Evolutionary conservation across 2,113 vertebrate genomes (phyloP).

Genomic region (Pitta sordida): DNA sequence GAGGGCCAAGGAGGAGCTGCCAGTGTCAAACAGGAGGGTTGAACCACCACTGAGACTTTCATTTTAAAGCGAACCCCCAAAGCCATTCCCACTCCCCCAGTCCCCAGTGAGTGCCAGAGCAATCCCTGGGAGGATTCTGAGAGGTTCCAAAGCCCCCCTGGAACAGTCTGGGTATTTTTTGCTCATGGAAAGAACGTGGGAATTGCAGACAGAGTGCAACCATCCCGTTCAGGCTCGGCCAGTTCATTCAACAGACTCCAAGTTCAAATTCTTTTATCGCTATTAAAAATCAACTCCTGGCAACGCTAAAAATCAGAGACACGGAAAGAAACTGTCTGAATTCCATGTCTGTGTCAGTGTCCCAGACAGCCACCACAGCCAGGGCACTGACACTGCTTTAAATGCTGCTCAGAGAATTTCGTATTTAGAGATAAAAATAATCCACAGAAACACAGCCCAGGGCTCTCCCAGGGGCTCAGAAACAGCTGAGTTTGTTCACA

Average conservation of each 20-base stretch:
- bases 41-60: neutral
- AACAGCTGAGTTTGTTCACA: neutral
- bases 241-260: neutral
- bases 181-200: neutral
- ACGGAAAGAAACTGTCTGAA: neutral
- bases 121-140: accelerated
- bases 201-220: accelerated
- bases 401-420: neutral
- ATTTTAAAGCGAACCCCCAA: neutral
- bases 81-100: accelerated
- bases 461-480: neutral
- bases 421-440: neutral
- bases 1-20: neutral
- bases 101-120: accelerated
- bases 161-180: neutral
- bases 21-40: accelerated
- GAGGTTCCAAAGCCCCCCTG: accelerated
- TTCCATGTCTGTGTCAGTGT: accelerated
- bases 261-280: neutral
- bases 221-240: neutral
- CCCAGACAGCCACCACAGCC: neutral
- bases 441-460: neutral
- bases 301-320: neutral
- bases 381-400: neutral
- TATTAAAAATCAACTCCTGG: neutral